Evolutionary conservation across 2,888 invertebrate genomes (phyloP).

Genomic region (Leptodirus hochenwartii): DNA sequence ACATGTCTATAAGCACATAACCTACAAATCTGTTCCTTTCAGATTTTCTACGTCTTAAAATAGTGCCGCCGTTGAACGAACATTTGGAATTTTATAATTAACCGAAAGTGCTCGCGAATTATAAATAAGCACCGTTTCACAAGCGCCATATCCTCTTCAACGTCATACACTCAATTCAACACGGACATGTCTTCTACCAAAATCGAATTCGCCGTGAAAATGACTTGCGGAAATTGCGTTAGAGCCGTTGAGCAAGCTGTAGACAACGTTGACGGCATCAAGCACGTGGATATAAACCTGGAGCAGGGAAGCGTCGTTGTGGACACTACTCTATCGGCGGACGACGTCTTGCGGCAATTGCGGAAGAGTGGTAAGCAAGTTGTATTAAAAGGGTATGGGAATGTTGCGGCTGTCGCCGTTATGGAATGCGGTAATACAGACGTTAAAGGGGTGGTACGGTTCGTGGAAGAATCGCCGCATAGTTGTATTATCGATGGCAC

Average conservation of each 20-base stretch:
- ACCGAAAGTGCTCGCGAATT: no score
- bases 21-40: no score
- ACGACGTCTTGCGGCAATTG: constrained; percentile 32
- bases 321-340: constrained; percentile 43
- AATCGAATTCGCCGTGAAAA: constrained; percentile 49
- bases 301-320: constrained; percentile 49
- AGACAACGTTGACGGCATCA: constrained; percentile 27
- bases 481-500: constrained; percentile 66
- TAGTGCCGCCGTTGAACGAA: no score
- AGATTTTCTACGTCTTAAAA: no score
- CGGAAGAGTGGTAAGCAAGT: constrained; percentile 47
- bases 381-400: constrained; percentile 65
- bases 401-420: constrained; percentile 57
- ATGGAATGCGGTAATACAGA: constrained; percentile 29
- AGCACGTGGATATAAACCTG: constrained; percentile 32
- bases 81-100: no score
- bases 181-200: constrained; percentile 26
- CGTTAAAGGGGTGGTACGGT: constrained; percentile 58
- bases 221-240: constrained; percentile 37
- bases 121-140: no score
- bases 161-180: no score
- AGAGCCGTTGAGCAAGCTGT: constrained; percentile 30
- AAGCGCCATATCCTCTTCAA: no score
- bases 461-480: constrained; percentile 41
- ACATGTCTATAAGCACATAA: no score